Conservation (phyloP, 2,888 invertebrate genomes). For the Globia sparganii region DNA sequence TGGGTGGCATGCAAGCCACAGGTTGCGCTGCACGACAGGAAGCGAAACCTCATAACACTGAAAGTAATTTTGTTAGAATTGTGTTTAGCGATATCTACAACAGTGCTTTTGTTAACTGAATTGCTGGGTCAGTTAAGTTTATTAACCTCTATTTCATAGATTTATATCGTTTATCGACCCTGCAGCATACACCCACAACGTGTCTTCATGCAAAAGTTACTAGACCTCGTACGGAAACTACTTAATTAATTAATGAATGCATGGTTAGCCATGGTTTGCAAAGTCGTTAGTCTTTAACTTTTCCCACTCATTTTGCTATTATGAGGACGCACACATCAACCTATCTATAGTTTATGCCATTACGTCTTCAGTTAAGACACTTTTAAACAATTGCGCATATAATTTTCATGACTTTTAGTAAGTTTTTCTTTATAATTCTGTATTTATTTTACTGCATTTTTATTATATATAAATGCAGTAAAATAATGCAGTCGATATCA, state of each 20-base stretch:
- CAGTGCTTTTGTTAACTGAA: slow-evolving; percentile 11
- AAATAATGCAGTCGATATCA: neutral
- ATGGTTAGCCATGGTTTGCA: slow-evolving; percentile 12
- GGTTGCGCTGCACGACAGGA: slow-evolving; percentile 44
- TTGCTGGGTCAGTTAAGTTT: slow-evolving; percentile 21
- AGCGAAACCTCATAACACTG: slow-evolving; percentile 32
- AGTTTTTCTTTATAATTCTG: neutral
- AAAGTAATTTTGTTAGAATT: slow-evolving; percentile 36
- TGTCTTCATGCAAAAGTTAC: neutral
- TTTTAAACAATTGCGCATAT: neutral
- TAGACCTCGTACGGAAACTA: slow-evolving; percentile 2
- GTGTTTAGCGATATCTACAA: slow-evolving; percentile 21
- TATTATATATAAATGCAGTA: too few relatives aligned
- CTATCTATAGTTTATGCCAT: neutral
- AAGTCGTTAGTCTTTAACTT: neutral
- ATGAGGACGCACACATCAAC: neutral
- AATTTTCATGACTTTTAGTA: neutral
- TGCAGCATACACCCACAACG: neutral
- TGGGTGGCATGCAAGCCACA: slow-evolving; percentile 44
- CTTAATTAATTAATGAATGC: slow-evolving; percentile 26
- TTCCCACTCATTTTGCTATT: neutral
- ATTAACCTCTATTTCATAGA: slow-evolving; percentile 12
- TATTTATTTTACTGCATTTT: neutral
- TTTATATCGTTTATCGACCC: neutral
- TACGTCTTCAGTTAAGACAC: neutral